phyloP scores from a whole-genome alignment of 1,140 invertebrate genomes.

The Holcopasites calliopsidis region DNA sequence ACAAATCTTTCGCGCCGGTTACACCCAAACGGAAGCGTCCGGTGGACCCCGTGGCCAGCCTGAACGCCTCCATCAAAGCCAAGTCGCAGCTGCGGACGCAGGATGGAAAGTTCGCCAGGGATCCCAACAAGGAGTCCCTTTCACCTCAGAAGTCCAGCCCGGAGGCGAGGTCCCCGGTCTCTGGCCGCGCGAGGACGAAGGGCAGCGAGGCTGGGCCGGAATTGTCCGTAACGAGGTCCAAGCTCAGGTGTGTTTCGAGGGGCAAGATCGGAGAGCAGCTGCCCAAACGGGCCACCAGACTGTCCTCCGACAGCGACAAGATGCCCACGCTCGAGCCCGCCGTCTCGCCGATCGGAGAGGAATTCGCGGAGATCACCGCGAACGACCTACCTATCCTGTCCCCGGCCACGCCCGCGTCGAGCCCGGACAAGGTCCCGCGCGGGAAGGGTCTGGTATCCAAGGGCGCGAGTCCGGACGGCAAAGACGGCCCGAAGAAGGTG shows the following conservation, averaged over 20 bases:
- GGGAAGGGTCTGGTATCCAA: not conserved
- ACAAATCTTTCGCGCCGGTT: conserved; percentile 7
- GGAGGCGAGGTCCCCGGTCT: not conserved
- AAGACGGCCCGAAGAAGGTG: not conserved
- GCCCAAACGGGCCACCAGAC: conserved; percentile 51
- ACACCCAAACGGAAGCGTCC: conserved; percentile 56
- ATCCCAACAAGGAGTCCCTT: conserved; percentile 51
- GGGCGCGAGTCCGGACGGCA: not conserved
- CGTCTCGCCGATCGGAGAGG: conserved; percentile 5
- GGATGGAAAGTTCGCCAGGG: conserved; percentile 73
- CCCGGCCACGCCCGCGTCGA: conserved; percentile 37
- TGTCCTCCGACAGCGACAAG: conserved; percentile 66
- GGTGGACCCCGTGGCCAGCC: conserved; percentile 54
- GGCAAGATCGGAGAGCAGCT: not conserved
- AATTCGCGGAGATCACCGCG: conserved; percentile 29
- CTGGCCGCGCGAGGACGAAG: not conserved
- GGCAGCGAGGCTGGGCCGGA: conserved; percentile 12
- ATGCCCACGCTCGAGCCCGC: conserved; percentile 67
- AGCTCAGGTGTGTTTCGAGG: not conserved
- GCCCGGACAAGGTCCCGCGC: conserved; percentile 3
- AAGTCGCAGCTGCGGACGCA: conserved; percentile 68
- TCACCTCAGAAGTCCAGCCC: conserved; percentile 11
- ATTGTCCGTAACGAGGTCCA: conserved; percentile 35
- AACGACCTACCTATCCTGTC: conserved; percentile 64
- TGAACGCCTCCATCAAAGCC: conserved; percentile 69